Evolutionary conservation across 35 echinoderm and acorn worm species (phyloP).

Genomic region (Ophioderma brevispina): DNA sequence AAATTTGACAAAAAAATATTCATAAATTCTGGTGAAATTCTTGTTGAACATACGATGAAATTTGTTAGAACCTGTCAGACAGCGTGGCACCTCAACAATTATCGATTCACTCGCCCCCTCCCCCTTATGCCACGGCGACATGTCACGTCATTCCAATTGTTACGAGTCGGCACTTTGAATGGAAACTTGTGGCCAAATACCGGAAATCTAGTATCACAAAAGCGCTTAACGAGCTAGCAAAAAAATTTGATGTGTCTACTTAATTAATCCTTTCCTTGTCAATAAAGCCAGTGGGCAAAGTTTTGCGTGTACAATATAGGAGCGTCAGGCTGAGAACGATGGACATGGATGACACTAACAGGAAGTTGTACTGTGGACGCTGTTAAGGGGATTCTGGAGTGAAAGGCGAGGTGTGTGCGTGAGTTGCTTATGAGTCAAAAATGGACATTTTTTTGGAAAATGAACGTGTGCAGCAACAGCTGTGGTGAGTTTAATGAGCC

Average conservation of each 20-base stretch:
- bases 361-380: too few relatives aligned
- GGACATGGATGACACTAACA: background rate
- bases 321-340: background rate
- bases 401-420: background rate
- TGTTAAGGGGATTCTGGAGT: background rate
- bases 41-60: background rate
- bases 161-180: background rate
- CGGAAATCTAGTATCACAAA: background rate
- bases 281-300: background rate
- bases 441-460: background rate
- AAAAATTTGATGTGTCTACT: background rate
- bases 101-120: background rate
- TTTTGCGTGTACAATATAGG: background rate
- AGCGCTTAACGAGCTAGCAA: background rate
- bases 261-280: constrained; percentile 1
- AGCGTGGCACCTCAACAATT: background rate
- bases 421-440: background rate
- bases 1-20: background rate
- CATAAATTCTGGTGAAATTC: background rate
- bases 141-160: background rate
- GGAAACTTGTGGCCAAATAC: background rate
- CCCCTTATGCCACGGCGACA: background rate
- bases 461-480: background rate
- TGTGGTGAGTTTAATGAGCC: background rate
- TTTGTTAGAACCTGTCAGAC: background rate